phyloP scores from a whole-genome alignment of 2,797 vertebrate species.

The Macropus fuliginosus region DNA sequence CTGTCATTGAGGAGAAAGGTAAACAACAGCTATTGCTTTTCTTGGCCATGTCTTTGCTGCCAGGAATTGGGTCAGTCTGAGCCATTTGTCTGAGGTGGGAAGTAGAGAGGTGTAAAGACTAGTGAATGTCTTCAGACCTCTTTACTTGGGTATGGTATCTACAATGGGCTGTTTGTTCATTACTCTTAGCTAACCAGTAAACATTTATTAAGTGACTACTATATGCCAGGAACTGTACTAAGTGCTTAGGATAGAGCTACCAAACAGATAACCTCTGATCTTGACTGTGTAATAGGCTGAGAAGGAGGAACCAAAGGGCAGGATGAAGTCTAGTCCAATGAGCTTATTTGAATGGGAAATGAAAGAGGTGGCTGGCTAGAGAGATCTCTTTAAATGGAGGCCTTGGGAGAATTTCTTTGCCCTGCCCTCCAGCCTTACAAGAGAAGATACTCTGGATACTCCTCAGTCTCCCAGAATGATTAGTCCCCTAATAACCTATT shows the following conservation, averaged over 20 bases:
- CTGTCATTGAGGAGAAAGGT: background rate
- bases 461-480: background rate
- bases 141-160: background rate
- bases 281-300: background rate
- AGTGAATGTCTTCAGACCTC: background rate
- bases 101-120: background rate
- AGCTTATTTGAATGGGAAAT: background rate
- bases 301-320: background rate
- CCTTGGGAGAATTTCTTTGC: background rate
- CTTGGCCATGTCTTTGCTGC: background rate
- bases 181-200: constrained; percentile 10
- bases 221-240: background rate
- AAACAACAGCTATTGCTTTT: background rate
- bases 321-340: background rate
- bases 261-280: background rate
- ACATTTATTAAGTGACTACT: background rate
- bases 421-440: background rate
- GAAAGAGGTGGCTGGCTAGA: background rate
- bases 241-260: background rate
- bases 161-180: background rate
- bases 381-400: background rate
- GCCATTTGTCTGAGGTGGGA: background rate
- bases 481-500: background rate
- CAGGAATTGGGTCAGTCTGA: background rate
- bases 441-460: background rate